Conservation (phyloP, 2,797 vertebrate genomes). For the Danionella dracula region DNA sequence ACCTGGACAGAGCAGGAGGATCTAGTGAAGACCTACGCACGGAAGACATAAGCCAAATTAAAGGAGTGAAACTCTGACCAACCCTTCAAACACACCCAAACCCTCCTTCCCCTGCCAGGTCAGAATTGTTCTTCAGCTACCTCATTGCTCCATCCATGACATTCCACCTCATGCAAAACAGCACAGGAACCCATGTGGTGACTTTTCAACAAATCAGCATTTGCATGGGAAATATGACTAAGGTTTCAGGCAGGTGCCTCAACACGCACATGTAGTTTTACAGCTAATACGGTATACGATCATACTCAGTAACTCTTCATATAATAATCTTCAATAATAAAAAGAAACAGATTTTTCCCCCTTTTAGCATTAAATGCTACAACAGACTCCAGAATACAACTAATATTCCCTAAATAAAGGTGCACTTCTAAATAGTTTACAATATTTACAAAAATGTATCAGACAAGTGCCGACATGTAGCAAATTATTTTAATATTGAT, state of each 20-base stretch:
- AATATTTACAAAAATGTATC: no score
- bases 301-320: no score
- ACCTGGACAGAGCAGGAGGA: constrained; percentile 59
- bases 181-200: constrained; percentile 1
- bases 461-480: no score
- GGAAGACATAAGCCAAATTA: background rate
- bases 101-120: background rate
- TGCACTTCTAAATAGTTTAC: no score
- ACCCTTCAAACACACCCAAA: background rate
- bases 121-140: background rate
- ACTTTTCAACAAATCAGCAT: constrained; percentile 39
- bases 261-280: background rate
- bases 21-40: constrained; percentile 49
- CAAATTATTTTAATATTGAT: no score
- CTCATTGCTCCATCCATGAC: constrained; percentile 17
- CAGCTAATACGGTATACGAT: no score
- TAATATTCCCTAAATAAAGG: no score
- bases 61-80: background rate
- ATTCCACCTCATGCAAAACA: constrained; percentile 57
- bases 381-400: no score
- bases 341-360: no score
- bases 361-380: no score
- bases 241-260: constrained; percentile 49
- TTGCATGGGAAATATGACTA: constrained; percentile 63
- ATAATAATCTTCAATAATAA: no score